Evolutionary conservation across 1,140 invertebrate genomes (phyloP).

Genomic region (Prorops nasuta): DNA sequence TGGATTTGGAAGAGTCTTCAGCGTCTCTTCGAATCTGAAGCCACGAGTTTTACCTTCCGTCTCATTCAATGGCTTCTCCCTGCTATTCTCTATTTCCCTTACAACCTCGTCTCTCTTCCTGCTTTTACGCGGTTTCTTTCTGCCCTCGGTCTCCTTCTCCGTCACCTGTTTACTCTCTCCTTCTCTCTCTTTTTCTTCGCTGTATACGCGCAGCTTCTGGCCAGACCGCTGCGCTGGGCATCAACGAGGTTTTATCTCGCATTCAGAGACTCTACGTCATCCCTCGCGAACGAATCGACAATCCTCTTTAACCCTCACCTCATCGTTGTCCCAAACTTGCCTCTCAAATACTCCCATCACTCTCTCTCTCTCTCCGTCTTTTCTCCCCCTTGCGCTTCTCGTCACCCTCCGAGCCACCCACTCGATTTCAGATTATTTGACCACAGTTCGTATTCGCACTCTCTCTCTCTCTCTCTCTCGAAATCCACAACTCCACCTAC

Average conservation of each 20-base stretch:
- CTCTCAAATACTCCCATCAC: constrained; percentile 20
- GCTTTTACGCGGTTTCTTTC: constrained; percentile 25
- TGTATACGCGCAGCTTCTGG: constrained; percentile 19
- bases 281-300: constrained; percentile 51
- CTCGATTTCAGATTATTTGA: not conserved
- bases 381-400: constrained; percentile 15
- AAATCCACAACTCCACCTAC: not conserved
- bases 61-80: constrained; percentile 47
- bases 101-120: constrained; percentile 10
- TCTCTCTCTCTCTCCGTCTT: not conserved
- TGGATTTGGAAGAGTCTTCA: constrained; percentile 52
- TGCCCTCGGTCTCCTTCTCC: constrained; percentile 8
- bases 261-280: constrained; percentile 46
- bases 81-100: constrained; percentile 18
- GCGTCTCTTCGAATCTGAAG: constrained; percentile 45
- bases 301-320: constrained; percentile 48
- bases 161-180: constrained; percentile 27
- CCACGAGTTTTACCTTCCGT: constrained; percentile 53
- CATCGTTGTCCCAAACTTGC: constrained; percentile 24
- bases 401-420: constrained; percentile 14
- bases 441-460: not conserved
- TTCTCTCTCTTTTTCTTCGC: constrained; percentile 18
- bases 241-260: constrained; percentile 48
- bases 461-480: not conserved
- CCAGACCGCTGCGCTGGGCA: constrained; percentile 40